Evolutionary conservation across 1,140 invertebrate genomes (phyloP).

Genomic region (Telenomus remus): DNA sequence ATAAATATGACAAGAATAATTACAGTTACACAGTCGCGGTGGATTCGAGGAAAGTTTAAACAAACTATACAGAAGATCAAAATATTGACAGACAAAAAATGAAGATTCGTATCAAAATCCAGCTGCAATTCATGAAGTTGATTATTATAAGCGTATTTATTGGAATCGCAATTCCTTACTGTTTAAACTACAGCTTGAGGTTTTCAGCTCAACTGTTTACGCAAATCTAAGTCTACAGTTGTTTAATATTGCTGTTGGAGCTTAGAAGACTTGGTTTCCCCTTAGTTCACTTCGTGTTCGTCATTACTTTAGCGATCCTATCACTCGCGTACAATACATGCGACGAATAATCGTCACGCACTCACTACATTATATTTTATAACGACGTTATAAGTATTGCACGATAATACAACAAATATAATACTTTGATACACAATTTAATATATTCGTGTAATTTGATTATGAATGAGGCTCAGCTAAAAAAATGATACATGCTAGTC

Average conservation of each 20-base stretch:
- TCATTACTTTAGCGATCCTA: background rate
- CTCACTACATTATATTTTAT: constrained; percentile 9
- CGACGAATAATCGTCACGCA: constrained; percentile 12
- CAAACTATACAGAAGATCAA: background rate
- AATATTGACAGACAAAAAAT: background rate
- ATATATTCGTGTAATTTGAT: constrained; percentile 14
- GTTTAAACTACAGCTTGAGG: constrained; percentile 19
- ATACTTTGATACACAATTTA: constrained; percentile 36
- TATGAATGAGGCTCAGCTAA: background rate
- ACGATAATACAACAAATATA: constrained; percentile 44
- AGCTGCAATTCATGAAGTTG: constrained; percentile 17
- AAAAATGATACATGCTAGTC: background rate
- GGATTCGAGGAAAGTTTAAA: background rate
- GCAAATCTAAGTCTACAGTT: constrained; percentile 24
- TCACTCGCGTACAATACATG: constrained; percentile 9
- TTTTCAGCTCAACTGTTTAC: constrained; percentile 13
- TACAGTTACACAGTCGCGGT: too few relatives aligned
- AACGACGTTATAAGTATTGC: constrained; percentile 30
- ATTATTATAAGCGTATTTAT: constrained; percentile 37
- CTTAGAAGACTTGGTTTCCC: background rate
- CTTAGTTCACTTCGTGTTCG: background rate
- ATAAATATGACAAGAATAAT: background rate
- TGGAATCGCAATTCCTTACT: constrained; percentile 15
- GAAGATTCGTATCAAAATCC: constrained; percentile 7
- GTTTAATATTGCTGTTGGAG: background rate